Evolutionary conservation across 2,888 invertebrate genomes (phyloP).

Genomic region (Herminia tarsipennalis): DNA sequence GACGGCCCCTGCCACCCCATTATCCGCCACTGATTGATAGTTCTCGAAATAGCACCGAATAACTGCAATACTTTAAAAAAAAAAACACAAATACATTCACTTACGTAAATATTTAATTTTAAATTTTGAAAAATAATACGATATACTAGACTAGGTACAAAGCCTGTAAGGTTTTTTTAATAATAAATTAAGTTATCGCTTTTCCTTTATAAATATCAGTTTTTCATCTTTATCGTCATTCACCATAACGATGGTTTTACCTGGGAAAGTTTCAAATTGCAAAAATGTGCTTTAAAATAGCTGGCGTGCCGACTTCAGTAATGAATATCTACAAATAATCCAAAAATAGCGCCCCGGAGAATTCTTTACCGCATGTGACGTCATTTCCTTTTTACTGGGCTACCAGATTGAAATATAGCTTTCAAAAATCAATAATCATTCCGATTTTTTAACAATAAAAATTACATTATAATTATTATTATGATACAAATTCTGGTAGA

Average conservation of each 20-base stretch:
- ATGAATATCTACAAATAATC: constrained; percentile 68
- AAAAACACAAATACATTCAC: no score
- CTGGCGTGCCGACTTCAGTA: constrained; percentile 64
- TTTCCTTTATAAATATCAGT: no score
- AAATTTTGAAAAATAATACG: no score
- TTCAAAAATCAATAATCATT: constrained; percentile 32
- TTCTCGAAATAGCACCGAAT: no score
- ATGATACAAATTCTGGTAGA: constrained; percentile 1
- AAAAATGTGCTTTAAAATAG: constrained; percentile 82
- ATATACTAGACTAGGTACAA: no score
- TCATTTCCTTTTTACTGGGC: constrained; percentile 66
- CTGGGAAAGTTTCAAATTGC: constrained; percentile 80
- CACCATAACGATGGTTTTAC: constrained; percentile 36
- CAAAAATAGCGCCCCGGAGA: constrained; percentile 80
- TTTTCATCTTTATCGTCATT: neutral
- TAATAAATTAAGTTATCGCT: no score
- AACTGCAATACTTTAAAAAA: no score
- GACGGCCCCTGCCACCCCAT: no score
- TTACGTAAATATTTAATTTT: no score
- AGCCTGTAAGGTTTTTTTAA: no score
- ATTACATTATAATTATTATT: constrained; percentile 2
- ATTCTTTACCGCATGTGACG: constrained; percentile 52
- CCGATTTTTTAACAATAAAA: constrained; percentile 10
- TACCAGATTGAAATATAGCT: constrained; percentile 46
- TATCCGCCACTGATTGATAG: no score